Evolutionary conservation across 2,113 vertebrate species (phyloP), one percentile per base, ranked within the genome.

Genomic region (Dicrurus megarhynchus): DNA sequence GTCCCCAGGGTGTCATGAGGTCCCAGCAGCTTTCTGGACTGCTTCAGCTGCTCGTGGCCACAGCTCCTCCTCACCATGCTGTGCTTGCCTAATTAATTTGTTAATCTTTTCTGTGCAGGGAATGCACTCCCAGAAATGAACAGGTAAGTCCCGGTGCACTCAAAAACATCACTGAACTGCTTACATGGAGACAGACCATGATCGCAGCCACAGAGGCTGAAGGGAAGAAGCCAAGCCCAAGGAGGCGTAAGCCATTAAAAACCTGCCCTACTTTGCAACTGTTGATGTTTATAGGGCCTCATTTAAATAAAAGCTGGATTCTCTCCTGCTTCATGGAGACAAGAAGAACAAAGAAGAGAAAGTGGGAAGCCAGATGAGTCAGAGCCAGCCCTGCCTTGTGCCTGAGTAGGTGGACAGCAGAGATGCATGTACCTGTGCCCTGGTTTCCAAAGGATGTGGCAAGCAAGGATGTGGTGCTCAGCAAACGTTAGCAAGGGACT

Each of bases 351-450:
- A 95, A 76, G 32, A 52, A 64, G 55, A 69, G 42, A 52, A 94
- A 67, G 85, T 78, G 69, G 81, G 73, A 93, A 88, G 91, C 47
- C 88, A 76, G 75, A 63, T 85, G 89, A 88, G 61, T 96, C 86
- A 92, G 53, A 92, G 39, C 52, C 85, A 90, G 75, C 44, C 35
- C 26, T 9, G 6, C 53, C 2, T 0, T 50, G 75, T 75, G 70
- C 74, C 70, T 68, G 89, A 82, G 93, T 78, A 71, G 93, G 78
- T 69, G 81, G 91, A 87, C 83, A 84, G 44, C 35, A 55, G 10
- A 74, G 33, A 87, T 14, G 16, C 0, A 0, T 6, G 52, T 85
- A 79, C 75, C 79, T 79, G 65, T 46, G 50, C 41, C 78, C 52
- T 39, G 75, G 10, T 42, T 91, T 65, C 79, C 41, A 39, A 55